Base-by-base conservation (phyloP, 2,797 vertebrate genomes). In the Spondyliosoma cantharus region DNA sequence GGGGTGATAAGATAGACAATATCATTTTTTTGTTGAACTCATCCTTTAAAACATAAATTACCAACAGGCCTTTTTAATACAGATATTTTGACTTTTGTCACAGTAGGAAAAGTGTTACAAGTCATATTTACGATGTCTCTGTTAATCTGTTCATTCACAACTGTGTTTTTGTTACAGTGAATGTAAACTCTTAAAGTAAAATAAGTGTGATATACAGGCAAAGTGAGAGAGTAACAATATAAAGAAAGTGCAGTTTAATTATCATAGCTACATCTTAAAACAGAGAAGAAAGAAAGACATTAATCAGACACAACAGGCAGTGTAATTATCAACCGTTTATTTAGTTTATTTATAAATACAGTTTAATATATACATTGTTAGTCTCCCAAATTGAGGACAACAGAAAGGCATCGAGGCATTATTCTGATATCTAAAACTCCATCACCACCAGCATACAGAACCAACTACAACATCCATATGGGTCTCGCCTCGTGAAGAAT, bases 351-450 rank as follows among this genome's bases (percentile, higher is more conserved):
- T 95, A 95, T 94, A 95, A 96, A 96, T 96, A 95, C 92, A 90
- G 71, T 90, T 92, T 90, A 91, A 86, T 93, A 91, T 93, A 50
- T 89, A 95, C 93, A 95, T 89, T 92, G 85, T 93, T 92, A 91
- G 89, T 91, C 94, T 93, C 89, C 94, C 82, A 82, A 89, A 83
- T 80, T 86, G 93, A 93, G 95, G 93, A 94, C 92, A 94, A 95
- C 93, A 92, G 83, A 95, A 95, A 96, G 94, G 95, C 95, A 95
- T 94, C 91, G 90, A 95, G 95, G 95, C 92, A 94, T 95, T 94
- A 85, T 92, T 94, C 84, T 91, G 89, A 94, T 94, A 93, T 93
- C 87, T 89, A 90, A 89, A 91, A 89, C 80, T 84, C 91, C 88
- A 83, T 86, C 84, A 89, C 84, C 88, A 91, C 77, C 80, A 78